These are phyloP conservation scores for Thrips palmi DNA, from an alignment of 1,140 invertebrate genomes.

Conservation along the genomic window DNA sequence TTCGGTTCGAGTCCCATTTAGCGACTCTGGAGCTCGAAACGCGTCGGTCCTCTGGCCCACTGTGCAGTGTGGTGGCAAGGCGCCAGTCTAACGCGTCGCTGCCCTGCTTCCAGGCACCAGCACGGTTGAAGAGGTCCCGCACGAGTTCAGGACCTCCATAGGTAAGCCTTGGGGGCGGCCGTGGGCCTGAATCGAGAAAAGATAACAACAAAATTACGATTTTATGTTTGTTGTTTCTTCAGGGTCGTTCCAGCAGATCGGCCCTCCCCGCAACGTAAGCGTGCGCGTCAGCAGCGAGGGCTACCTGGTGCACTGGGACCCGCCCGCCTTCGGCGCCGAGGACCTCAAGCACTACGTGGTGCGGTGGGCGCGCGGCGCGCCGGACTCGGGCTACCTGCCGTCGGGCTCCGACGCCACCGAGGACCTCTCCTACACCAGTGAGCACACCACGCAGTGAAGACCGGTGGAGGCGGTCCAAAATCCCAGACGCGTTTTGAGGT, in stretches of 20 bases:
- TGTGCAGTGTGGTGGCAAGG: background rate
- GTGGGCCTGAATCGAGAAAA: too few relatives aligned
- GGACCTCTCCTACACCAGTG: conserved; percentile 38
- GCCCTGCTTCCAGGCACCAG: background rate
- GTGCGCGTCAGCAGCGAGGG: conserved; percentile 36
- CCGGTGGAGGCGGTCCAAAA: too few relatives aligned
- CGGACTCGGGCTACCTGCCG: conserved; percentile 26
- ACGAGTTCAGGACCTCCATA: too few relatives aligned
- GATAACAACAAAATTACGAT: background rate
- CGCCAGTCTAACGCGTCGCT: background rate
- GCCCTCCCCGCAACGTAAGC: conserved; percentile 43
- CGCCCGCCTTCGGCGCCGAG: conserved; percentile 37
- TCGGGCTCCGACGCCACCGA: conserved; percentile 37
- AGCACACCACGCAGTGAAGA: too few relatives aligned
- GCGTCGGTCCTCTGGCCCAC: too few relatives aligned
- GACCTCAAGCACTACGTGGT: conserved; percentile 36
- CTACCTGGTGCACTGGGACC: conserved; percentile 52
- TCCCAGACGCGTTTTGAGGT: too few relatives aligned
- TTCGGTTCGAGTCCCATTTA: background rate
- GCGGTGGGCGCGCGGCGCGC: conserved; percentile 36
- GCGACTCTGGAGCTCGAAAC: too few relatives aligned
- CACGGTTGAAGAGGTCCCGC: background rate
- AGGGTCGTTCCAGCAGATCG: conserved; percentile 26
- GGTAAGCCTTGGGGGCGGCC: too few relatives aligned
- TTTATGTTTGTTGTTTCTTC: conserved; percentile 5